Percentiles rank a stretch among this genome's conserved stretches.
These are phyloP conservation scores for Lepus americanus DNA, from an alignment of 2,113 vertebrate genomes.

Conservation along the genomic window DNA sequence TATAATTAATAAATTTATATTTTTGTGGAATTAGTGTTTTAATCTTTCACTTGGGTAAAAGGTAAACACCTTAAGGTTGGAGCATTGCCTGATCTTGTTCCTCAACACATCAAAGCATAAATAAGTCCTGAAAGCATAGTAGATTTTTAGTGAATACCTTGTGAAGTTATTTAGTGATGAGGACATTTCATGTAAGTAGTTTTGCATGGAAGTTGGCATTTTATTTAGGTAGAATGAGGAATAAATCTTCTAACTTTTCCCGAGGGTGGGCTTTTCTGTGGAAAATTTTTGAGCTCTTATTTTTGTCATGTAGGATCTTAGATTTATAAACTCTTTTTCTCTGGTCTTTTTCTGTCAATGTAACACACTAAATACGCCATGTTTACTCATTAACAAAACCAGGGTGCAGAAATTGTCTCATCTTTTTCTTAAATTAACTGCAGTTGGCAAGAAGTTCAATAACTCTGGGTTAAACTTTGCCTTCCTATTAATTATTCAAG, in stretches of 20 bases:
- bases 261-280: neutral
- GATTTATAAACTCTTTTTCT: neutral
- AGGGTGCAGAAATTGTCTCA: neutral
- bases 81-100: neutral
- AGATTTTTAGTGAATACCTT: constrained; percentile 5
- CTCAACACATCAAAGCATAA: neutral
- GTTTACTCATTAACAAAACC: neutral
- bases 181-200: neutral
- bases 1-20: neutral
- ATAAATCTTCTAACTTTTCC: neutral
- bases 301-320: neutral
- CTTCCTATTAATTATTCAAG: neutral
- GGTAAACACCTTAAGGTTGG: neutral
- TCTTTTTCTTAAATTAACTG: neutral
- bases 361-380: neutral
- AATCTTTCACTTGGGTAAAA: neutral
- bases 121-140: neutral
- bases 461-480: neutral
- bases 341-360: neutral
- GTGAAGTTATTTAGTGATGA: neutral
- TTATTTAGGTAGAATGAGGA: neutral
- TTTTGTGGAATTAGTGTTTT: neutral
- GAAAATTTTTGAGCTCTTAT: neutral
- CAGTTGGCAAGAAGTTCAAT: neutral
- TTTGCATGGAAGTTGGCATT: neutral